A percentile compares a stretch with the other conserved stretches of the same genome.
These are phyloP conservation scores for Fundulus diaphanus DNA, from an alignment of 2,797 vertebrate genomes.

Conservation along the genomic window DNA sequence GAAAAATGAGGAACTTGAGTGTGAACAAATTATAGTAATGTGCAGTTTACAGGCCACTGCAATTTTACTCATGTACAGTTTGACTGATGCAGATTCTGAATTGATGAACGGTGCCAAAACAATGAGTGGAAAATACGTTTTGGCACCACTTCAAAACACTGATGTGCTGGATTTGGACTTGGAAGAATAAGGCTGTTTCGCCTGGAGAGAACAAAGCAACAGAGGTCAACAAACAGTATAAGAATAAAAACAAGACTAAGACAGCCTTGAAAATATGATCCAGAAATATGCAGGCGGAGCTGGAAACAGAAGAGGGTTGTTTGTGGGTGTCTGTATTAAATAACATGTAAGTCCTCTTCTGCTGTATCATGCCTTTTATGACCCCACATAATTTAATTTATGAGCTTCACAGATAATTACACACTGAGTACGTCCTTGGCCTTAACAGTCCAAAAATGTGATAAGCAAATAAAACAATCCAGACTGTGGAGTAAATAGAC, in stretches of 20 bases:
- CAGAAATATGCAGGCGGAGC: not conserved
- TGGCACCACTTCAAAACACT: not conserved
- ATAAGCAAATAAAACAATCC: too few relatives aligned
- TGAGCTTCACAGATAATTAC: not conserved
- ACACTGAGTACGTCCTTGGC: not conserved
- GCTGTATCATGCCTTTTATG: not conserved
- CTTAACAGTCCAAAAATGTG: not conserved
- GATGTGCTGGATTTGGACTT: not conserved
- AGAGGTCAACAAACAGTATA: not conserved
- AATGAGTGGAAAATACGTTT: not conserved
- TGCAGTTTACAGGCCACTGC: not conserved
- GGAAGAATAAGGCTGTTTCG: not conserved
- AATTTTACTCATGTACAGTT: not conserved
- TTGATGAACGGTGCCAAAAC: not conserved
- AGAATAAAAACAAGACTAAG: not conserved
- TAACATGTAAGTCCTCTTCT: not conserved
- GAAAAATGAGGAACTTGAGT: not conserved
- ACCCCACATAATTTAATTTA: not conserved
- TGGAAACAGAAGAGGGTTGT: not conserved
- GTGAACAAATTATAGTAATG: too few relatives aligned
- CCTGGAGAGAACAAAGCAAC: not conserved
- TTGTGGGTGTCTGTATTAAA: not conserved
- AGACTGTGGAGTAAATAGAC: too few relatives aligned
- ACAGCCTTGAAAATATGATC: not conserved
- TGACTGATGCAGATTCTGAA: not conserved